Evolutionary conservation across 1,140 invertebrate species (phyloP), one percentile per base, ranked within the genome.

Genomic region (Eriosoma lanigerum): DNA sequence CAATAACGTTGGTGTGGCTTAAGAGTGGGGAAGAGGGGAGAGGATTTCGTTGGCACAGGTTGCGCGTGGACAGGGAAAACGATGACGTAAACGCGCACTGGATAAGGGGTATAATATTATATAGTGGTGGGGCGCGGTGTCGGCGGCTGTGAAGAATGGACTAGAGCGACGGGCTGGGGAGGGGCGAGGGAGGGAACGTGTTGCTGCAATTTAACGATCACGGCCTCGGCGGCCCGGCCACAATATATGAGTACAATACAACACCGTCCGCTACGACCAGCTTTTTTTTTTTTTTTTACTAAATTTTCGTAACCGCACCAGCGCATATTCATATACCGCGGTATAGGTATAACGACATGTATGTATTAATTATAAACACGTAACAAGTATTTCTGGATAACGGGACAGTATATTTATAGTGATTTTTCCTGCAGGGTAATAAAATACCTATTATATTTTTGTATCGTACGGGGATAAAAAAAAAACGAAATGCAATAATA

Each of bases 181-280:
- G 9, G 12, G 44, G 21, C 38, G 54, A n/a, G 54, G 13, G 38
- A 38, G 10, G 29, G 64, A 66, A 46, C 64, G 64, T 66, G 64
- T 66, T 66, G 64, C 64, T 66, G 38, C 64, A 44, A n/a, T 66
- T 46, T 66, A 66, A 66, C 38, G 64, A 66, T 66, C 21, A 66
- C 32, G 64, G 32, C 32, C 32, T 66, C 32, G 21, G 64, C 24
- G 17, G 15, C 58, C 58, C 58, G 24, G 58, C 58, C 58, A 60
- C 58, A 13, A 60, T 60, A 26, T 58, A 58, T 58, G n/a, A 8
- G 32, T 38, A 38, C 32, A 38, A 38, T 38, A 60, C 58, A 24
- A 17, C 5, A 4, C 8, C 26, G 54, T 56, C 21, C 10, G 21
- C 21, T 8, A 6, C 17, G 21, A 26, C n/a, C 12, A 60, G 58